Base-by-base conservation (phyloP, 2,113 vertebrate species). In the Prochilodus magdalenae region DNA sequence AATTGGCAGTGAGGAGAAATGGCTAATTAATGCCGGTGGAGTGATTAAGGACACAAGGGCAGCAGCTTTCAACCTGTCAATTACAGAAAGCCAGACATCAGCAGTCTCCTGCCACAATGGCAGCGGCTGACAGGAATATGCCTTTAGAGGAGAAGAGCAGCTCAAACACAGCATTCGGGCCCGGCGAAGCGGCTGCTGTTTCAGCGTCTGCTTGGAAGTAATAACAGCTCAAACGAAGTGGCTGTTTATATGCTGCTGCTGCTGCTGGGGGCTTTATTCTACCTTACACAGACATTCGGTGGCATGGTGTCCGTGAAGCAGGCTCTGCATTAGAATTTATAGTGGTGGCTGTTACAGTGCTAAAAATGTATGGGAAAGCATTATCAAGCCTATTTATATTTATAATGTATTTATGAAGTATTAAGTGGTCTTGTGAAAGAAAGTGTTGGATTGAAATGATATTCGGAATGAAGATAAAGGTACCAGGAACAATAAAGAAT, bases 1-100 rank as follows among this genome's bases (percentile, higher is more conserved):
- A 92, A 93, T 93, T 93, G 91, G 87, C 85, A 85, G 80, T 89
- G 85, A 89, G 87, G 86, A 90, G 87, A 87, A 86, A 86, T 90
- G 82, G 85, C 89, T 93, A 91, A 91, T 93, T 91, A 91, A 90
- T 91, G 86, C 86, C 63, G 63, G 80, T 85, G 87, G 78, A 83
- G 83, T 79, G 90, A 87, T 88, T 90, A 84, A 85, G 82, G 90
- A 89, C n/a, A 65, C 69, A 84, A 87, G 86, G 78, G 83, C 79
- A 84, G 78, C 80, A 76, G 87, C 88, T 86, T 90, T 89, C 86
- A 86, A 88, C 88, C 87, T 89, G 89, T 91, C 91, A 92, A 88
- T 90, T 90, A 89, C 79, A 89, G 81, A 84, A 81, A 2, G 47
- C 72, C 83, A 33, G 62, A 82, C 82, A 85, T 89, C 88, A 90